These are phyloP conservation scores for Aspidoscelis tigris DNA, from an alignment of 2,113 vertebrate genomes.

Conservation along the genomic window DNA sequence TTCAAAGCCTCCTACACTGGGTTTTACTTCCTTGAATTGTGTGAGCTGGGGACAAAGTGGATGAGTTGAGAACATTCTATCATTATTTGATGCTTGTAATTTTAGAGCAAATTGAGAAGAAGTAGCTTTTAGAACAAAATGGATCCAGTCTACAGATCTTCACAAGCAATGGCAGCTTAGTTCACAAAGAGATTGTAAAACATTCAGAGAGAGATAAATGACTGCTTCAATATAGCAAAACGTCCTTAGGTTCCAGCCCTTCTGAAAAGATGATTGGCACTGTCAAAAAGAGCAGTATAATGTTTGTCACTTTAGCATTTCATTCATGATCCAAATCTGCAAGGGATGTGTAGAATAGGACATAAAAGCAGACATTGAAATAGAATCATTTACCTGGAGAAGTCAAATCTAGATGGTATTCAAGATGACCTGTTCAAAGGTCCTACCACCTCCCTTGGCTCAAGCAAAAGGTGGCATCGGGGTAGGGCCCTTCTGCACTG, in stretches of 20 bases:
- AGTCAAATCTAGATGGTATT: not conserved
- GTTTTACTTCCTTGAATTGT: constrained; percentile 25
- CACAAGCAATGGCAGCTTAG: not conserved
- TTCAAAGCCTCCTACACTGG: constrained; percentile 27
- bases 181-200: not conserved
- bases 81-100: constrained; percentile 1
- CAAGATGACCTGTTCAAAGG: not conserved
- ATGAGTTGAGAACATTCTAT: constrained; percentile 25
- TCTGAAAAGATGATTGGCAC: not conserved
- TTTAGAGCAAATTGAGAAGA: not conserved
- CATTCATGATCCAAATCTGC: not conserved
- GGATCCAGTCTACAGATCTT: not conserved
- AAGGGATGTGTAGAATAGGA: not conserved
- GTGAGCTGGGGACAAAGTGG: constrained; percentile 23
- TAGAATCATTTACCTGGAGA: not conserved
- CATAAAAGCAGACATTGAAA: not conserved
- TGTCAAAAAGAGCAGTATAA: not conserved
- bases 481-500: too few relatives aligned
- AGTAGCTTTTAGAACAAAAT: constrained; percentile 9
- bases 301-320: not conserved
- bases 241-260: not conserved
- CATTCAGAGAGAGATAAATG: not conserved
- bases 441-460: not conserved
- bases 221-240: not conserved
- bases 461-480: not conserved